Percentiles rank a stretch among this genome's conserved stretches.
Conservation (phyloP, 2,113 vertebrate species). For the Opisthocomus hoazin region DNA sequence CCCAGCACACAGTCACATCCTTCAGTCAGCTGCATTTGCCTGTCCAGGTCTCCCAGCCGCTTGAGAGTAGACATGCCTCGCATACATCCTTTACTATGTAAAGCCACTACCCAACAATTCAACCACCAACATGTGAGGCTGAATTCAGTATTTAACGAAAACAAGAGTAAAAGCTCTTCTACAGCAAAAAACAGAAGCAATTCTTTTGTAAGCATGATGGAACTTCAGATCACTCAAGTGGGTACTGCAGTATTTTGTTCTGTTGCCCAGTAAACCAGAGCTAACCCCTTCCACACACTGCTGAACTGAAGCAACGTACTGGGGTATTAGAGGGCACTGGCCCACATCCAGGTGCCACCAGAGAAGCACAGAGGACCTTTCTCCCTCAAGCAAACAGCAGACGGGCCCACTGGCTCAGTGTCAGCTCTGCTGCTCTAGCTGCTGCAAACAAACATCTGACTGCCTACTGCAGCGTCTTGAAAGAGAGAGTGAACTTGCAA, state of each 20-base stretch:
- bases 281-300: background rate
- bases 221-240: background rate
- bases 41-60: background rate
- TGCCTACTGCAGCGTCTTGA: background rate
- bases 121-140: background rate
- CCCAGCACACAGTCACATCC: background rate
- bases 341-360: background rate
- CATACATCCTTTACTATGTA: background rate
- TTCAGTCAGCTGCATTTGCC: background rate
- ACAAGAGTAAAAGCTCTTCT: background rate
- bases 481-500: background rate
- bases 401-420: background rate
- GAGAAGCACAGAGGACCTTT: background rate
- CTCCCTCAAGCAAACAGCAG: background rate
- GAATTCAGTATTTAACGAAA: background rate
- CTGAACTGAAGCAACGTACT: background rate
- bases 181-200: background rate
- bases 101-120: background rate
- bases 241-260: background rate
- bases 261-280: background rate
- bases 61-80: background rate
- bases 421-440: background rate
- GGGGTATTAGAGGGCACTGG: background rate
- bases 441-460: accelerated
- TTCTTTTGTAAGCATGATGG: background rate